A percentile compares a stretch with the other conserved stretches of the same genome.
phyloP scores from a whole-genome alignment of 2,113 vertebrate species.

The Sylvietta virens region DNA sequence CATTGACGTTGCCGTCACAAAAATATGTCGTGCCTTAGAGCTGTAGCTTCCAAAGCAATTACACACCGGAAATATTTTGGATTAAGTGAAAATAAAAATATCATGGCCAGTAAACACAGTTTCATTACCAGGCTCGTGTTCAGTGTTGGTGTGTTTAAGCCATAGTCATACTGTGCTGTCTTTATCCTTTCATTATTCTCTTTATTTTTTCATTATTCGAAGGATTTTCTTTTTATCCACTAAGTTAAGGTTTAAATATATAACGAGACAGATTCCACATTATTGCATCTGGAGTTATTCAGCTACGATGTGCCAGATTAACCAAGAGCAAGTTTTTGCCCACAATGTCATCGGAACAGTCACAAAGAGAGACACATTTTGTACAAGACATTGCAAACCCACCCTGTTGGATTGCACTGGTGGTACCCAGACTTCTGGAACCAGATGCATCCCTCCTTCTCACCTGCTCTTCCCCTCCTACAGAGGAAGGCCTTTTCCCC shows the following conservation, averaged over 20 bases:
- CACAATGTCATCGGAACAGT: background rate
- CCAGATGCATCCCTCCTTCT: background rate
- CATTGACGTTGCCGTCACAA: constrained; percentile 52
- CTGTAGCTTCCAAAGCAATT: constrained; percentile 67
- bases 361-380: background rate
- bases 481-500: background rate
- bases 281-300: constrained; percentile 9
- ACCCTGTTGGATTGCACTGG: background rate
- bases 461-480: background rate
- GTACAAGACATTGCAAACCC: background rate
- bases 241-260: constrained; percentile 5
- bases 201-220: background rate
- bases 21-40: constrained; percentile 68
- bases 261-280: background rate
- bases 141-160: background rate
- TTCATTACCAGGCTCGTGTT: constrained; percentile 9
- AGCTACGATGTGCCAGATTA: background rate
- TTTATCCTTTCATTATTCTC: background rate
- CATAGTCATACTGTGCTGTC: background rate
- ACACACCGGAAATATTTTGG: constrained; percentile 58
- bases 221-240: background rate
- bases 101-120: constrained; percentile 43
- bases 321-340: background rate
- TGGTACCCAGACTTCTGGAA: background rate
- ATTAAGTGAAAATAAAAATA: constrained; percentile 66